Percentiles rank a stretch among this genome's conserved stretches.
phyloP scores from a whole-genome alignment of 1,140 invertebrate genomes.

The Drosophila sechellia region DNA sequence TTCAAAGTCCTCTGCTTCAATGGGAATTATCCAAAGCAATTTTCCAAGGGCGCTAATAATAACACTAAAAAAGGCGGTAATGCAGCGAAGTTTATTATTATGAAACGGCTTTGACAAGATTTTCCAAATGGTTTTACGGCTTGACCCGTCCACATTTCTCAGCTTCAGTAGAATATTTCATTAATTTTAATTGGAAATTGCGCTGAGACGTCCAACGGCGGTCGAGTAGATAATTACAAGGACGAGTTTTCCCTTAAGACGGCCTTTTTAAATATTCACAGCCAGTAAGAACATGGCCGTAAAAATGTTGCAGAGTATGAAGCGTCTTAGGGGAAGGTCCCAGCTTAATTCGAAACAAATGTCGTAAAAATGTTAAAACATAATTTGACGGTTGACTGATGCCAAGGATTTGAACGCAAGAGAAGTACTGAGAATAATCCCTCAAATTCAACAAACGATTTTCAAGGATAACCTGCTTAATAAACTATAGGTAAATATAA shows the following conservation, averaged over 20 bases:
- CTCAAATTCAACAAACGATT: constrained; percentile 44
- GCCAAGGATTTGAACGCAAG: constrained; percentile 33
- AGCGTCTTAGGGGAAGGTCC: constrained; percentile 49
- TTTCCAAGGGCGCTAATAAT: constrained; percentile 68
- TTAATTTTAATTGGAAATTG: constrained; percentile 83
- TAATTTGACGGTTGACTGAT: constrained; percentile 79
- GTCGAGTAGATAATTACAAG: constrained; percentile 76
- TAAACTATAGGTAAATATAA: too few species aligned
- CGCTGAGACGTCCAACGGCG: constrained; percentile 61
- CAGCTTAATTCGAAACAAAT: constrained; percentile 80
- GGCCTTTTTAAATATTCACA: constrained; percentile 64
- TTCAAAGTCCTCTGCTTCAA: constrained; percentile 57
- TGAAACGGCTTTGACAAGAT: constrained; percentile 80
- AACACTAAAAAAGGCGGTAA: constrained; percentile 35
- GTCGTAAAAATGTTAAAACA: constrained; percentile 73
- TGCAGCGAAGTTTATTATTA: constrained; percentile 64
- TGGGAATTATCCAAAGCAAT: constrained; percentile 51
- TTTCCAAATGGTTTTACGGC: constrained; percentile 75
- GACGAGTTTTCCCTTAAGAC: constrained; percentile 34
- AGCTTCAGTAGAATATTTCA: constrained; percentile 69
- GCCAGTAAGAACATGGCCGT: constrained; percentile 43
- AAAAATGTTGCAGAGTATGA: neutral
- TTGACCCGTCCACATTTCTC: constrained; percentile 47
- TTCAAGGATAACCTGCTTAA: neutral
- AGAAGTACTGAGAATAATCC: neutral